Conservation (phyloP, 1,140 invertebrate species). For the Stegodyphus dumicola region DNA sequence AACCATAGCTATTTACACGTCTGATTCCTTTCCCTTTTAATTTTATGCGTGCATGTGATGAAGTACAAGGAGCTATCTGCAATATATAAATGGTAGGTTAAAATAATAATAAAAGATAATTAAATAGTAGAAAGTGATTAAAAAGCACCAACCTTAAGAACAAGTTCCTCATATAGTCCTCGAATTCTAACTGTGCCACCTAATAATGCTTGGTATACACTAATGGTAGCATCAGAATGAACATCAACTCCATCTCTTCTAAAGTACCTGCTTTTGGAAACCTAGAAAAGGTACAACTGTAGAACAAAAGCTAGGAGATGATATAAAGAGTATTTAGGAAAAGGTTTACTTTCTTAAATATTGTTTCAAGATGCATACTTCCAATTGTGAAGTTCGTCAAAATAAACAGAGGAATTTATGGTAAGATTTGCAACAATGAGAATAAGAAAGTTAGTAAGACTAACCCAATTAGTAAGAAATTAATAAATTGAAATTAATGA, state of each 20-base stretch:
- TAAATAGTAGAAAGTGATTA: neutral
- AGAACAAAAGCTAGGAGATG: neutral
- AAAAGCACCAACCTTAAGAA: slow-evolving; percentile 76
- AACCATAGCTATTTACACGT: slow-evolving; percentile 86
- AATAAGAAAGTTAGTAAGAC: no score
- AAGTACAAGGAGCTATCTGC: slow-evolving; percentile 89
- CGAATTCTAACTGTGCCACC: slow-evolving; percentile 92
- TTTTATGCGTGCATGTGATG: slow-evolving; percentile 87
- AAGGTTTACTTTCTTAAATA: no score
- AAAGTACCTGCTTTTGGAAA: slow-evolving; percentile 89
- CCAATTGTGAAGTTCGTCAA: no score
- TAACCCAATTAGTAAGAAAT: no score
- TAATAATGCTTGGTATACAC: slow-evolving; percentile 89
- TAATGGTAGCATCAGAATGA: slow-evolving; percentile 88
- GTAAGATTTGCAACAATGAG: neutral
- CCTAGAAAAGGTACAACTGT: slow-evolving; percentile 8
- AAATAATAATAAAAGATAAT: no score
- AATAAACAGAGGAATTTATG: no score
- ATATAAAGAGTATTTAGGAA: no score
- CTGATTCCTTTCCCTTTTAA: slow-evolving; percentile 93
- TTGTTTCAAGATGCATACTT: no score
- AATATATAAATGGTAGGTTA: slow-evolving; percentile 62
- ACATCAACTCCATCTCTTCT: slow-evolving; percentile 92
- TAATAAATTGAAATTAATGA: no score
- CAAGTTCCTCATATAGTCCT: slow-evolving; percentile 95